Evolutionary conservation across 2,888 invertebrate species (phyloP).

Genomic region (Kryphioiulus occultus): DNA sequence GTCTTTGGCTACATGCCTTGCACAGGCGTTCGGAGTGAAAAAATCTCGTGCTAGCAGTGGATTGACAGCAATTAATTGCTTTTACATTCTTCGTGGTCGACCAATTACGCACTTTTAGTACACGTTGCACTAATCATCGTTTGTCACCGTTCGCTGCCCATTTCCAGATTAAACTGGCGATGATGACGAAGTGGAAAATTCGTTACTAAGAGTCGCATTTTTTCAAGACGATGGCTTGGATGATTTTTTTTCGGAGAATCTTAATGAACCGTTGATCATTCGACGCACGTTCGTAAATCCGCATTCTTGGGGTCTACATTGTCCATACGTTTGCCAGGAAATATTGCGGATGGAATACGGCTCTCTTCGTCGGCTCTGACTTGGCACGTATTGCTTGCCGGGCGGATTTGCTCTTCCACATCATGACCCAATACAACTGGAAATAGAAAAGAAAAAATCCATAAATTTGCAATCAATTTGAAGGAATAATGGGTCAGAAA

Average conservation of each 20-base stretch:
- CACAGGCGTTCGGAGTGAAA: not conserved
- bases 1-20: not conserved
- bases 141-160: not conserved
- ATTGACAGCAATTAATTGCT: not conserved
- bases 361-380: not conserved
- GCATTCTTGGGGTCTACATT: slow-evolving; percentile 5
- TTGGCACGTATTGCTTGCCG: not conserved
- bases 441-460: not conserved
- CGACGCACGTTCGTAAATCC: not conserved
- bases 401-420: slow-evolving; percentile 5
- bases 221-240: not conserved
- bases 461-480: not conserved
- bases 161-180: not conserved
- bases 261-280: not conserved
- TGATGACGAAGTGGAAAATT: not conserved
- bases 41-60: not conserved
- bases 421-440: slow-evolving; percentile 5
- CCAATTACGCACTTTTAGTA: not conserved
- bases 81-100: not conserved
- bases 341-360: not conserved
- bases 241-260: not conserved
- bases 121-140: not conserved
- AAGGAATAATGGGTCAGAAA: slow-evolving; percentile 5
- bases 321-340: slow-evolving; percentile 5
- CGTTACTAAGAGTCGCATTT: not conserved